Base-by-base conservation (phyloP, 2,888 invertebrate species). In the Eretmocerus hayati region DNA sequence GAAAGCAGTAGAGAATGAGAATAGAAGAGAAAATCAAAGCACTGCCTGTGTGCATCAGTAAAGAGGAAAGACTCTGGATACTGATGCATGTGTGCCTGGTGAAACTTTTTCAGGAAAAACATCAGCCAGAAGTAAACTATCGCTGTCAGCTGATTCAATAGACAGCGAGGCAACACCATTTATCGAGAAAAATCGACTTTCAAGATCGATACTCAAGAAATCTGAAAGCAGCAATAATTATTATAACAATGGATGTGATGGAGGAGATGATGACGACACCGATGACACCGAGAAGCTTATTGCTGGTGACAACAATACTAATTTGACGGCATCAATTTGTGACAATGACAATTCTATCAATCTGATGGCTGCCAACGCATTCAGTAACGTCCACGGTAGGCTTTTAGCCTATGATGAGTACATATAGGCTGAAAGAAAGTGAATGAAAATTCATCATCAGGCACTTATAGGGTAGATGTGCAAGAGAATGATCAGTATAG, bases 151-250 rank as follows among this genome's bases (percentile, higher is more conserved):
- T 58, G 84, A 84, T 65, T 84, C 84, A 52, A 80, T 84, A 61
- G 83, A 84, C 72, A 77, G 77, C 62, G 75, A 75, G 49, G 71
- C 74, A 26, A 78, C 80, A 59, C 80, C 82, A 35, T 81, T 81
- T 64, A 72, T 81, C 60, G 84, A 83, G 59, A 76, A 78, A 52
- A 81, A 83, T 59, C 74, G 82, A 30, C 76, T 82, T 59, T 84
- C 85, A 50, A 86, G 84, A 69, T 86, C 86, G 56, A 86, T 87
- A 64, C 72, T 87, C 59, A 87, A 87, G 74, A 86, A 85, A 71
- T 83, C 85, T 41, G 83, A 84, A 60, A 75, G 81, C 58, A 72
- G 81, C 58, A 72, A 72, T 55, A 73, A 75, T 58, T 71, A 67
- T 53, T 64, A 65, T 50, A 62, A 60, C 52, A 71, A 72, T 54